Base-by-base conservation (phyloP, 2,797 vertebrate genomes). In the Bovichtus diacanthus region DNA sequence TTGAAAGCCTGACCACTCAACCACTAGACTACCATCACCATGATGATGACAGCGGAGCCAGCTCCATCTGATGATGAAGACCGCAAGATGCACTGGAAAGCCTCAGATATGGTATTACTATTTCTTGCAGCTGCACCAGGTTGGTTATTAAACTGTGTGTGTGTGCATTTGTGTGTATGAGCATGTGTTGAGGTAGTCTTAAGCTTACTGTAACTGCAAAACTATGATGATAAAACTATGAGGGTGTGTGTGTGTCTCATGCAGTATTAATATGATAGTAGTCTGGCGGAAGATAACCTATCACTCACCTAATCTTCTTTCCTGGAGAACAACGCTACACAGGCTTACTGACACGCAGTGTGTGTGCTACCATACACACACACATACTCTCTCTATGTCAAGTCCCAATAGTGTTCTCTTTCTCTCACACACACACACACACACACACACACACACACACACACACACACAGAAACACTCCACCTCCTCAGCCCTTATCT, bases 241-340 rank as follows among this genome's bases (percentile, higher is more conserved):
- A n/a, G 1, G 36, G 38, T 46, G 9, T 39, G 13, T 65, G 36
- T 61, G 39, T 29, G 7, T 23, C 16, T 67, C 43, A 66, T 84
- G 76, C 66, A 68, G 76, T 80, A 83, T 87, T 88, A 84, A 82
- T 74, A 79, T 86, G 74, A 85, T 77, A 88, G 82, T 77, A 64
- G 69, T 84, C 50, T 76, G 49, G 47, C 51, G 1, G 65, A 76
- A 87, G 85, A 90, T 84, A 86, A 86, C 78, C 73, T 87, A 79
- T 86, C 84, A 47, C 77, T 85, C 76, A 82, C 41, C 58, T 89
- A 87, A 90, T 89, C 81, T 81, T 78, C 74, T 88, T 80, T 75
- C 29, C 59, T 21, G 13, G 63, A 73, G 55, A 83, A 75, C 79
- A 86, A 76, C 12, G 6, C 80, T 54, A 60, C 72, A 78, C 53